phyloP scores from a whole-genome alignment of 2,888 invertebrate species.

The Ecdyonurus torrentis region DNA sequence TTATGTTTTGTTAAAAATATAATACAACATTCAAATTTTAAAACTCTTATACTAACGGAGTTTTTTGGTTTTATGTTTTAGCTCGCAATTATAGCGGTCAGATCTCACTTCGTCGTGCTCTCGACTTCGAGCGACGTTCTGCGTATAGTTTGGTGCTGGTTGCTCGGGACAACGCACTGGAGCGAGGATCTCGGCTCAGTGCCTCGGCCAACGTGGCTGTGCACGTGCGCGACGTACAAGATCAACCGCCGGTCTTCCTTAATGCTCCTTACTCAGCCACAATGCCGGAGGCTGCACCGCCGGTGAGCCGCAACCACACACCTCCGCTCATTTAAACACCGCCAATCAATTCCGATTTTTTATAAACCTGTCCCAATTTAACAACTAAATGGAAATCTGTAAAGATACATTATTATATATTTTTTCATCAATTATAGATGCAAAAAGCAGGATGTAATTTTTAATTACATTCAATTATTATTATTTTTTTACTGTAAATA shows the following conservation, averaged over 20 bases:
- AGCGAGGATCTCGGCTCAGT: conserved; percentile 35
- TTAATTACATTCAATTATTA: too few species aligned
- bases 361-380: too few species aligned
- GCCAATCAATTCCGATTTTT: too few species aligned
- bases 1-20: not conserved
- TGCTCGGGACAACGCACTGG: conserved; percentile 44
- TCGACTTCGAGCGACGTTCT: conserved; percentile 63
- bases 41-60: too few species aligned
- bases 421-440: too few species aligned
- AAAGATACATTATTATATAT: too few species aligned
- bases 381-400: too few species aligned
- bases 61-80: not conserved
- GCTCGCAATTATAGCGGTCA: conserved; percentile 35
- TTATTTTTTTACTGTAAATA: too few species aligned
- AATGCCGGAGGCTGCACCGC: conserved; percentile 53
- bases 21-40: not conserved
- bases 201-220: conserved; percentile 57
- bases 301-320: conserved; percentile 26
- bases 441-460: too few species aligned
- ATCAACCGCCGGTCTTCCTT: conserved; percentile 64
- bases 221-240: conserved; percentile 60
- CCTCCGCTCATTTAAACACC: too few species aligned
- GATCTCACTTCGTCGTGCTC: conserved; percentile 44
- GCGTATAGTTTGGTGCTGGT: conserved; percentile 51
- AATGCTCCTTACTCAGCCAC: conserved; percentile 66